Evolutionary conservation across 2,797 vertebrate species (phyloP), one percentile per base, ranked within the genome.

Genomic region (Thamnophis elegans): DNA sequence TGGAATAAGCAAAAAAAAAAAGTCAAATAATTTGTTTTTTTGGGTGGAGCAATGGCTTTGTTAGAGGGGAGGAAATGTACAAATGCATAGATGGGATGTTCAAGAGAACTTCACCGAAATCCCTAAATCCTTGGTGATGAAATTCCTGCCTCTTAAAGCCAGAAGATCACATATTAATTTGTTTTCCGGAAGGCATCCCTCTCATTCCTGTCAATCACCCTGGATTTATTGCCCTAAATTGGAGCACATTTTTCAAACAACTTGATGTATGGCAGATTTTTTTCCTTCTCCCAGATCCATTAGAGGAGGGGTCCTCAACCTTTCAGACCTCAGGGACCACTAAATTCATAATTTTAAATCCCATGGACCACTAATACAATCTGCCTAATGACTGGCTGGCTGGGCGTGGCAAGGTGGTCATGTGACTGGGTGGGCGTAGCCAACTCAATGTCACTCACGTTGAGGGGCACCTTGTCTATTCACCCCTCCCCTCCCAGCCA

Each of bases 81-180:
- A 88, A 20, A 14, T 47, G 73, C 14, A 86, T 32, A 60, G 3
- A 28, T 73, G 5, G n/a, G 85, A 58, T 55, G 62, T 73, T 47
- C 42, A 0, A 0, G 32, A 53, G 55, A 92, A 92, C 42, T 68
- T 51, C 0, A 36, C 0, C 51, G 25, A 82, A 89, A 68, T 16
- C 82, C 89, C 26, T 5, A 0, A 16, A 12, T 11, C 16, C 28
- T 87, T 85, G 56, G 32, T 78, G 8, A 13, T 65, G 51, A 28
- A 60, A 60, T 92, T 28, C 25, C n/a, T n/a, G n/a, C 13, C 1
- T 5, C 8, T 54, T 58, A 25, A 14, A 47, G 60, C 58, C 56
- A 89, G 85, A n/a, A 92, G 93, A 3, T 94, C 87, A 6, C 51
- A 92, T 32, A 53, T 86, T 91, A 18, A 25, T 87, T 91, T 87